Percentiles rank a stretch among this genome's conserved stretches.
Evolutionary conservation across 2,113 vertebrate species (phyloP).

Genomic region (Ramphastos sulfuratus): DNA sequence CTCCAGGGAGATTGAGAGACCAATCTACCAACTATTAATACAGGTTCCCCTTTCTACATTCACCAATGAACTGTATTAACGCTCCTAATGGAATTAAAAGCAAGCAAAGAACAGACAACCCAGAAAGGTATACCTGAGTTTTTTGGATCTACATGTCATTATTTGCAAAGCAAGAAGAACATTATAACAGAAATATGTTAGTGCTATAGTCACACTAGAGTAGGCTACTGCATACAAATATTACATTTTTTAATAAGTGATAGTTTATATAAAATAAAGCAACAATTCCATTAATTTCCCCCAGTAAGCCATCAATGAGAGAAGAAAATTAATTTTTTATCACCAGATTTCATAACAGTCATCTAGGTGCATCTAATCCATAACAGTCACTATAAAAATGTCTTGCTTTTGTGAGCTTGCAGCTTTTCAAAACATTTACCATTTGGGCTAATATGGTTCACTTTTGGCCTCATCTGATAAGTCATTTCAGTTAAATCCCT

Average conservation of each 20-base stretch:
- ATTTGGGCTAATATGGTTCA: not conserved
- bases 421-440: conserved; percentile 20
- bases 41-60: not conserved
- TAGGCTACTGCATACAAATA: not conserved
- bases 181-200: not conserved
- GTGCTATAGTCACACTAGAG: not conserved
- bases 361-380: not conserved
- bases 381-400: not conserved
- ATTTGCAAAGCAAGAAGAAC: not conserved
- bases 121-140: not conserved
- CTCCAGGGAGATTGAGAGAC: not conserved
- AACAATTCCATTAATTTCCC: not conserved
- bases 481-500: conserved; percentile 15
- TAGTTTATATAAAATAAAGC: not conserved
- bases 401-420: not conserved
- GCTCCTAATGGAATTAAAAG: not conserved
- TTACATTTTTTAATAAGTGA: not conserved
- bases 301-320: not conserved
- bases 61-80: not conserved
- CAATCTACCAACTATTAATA: conserved; percentile 22
- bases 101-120: not conserved
- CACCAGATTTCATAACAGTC: not conserved
- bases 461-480: not conserved
- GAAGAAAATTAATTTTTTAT: not conserved
- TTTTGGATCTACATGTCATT: not conserved